Conservation (phyloP, 2,888 invertebrate genomes). For the Stegana nigrithorax region DNA sequence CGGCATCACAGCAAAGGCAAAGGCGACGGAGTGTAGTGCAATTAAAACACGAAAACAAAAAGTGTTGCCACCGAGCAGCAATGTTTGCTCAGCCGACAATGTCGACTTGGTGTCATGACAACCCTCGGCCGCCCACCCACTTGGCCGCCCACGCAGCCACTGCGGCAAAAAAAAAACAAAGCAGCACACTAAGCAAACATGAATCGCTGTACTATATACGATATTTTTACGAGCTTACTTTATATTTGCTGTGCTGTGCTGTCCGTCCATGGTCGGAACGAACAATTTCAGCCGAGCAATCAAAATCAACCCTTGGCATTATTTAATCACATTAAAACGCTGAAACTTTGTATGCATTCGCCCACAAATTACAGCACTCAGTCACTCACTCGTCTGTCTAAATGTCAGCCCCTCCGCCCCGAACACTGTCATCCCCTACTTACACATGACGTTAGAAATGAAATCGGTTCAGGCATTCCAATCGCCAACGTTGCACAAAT, state of each 20-base stretch:
- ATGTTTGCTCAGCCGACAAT: constrained; percentile 7
- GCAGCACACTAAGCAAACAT: not conserved
- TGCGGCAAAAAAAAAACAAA: not conserved
- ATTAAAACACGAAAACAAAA: constrained; percentile 16
- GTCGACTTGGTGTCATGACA: constrained; percentile 17
- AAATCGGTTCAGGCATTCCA: too few species aligned
- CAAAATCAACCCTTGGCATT: constrained; percentile 43
- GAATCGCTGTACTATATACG: too few species aligned
- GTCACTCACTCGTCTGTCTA: not conserved
- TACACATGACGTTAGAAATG: too few species aligned
- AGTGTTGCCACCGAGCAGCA: constrained; percentile 15
- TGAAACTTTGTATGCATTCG: constrained; percentile 26
- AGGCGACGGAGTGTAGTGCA: constrained; percentile 4
- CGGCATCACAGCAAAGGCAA: not conserved
- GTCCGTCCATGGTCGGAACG: too few species aligned
- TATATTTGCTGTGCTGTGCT: too few species aligned
- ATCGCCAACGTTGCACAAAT: too few species aligned
- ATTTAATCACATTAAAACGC: constrained; percentile 42
- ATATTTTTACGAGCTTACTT: too few species aligned
- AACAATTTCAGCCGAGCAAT: constrained; percentile 21
- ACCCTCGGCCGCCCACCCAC: constrained; percentile 4
- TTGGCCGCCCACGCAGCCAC: constrained; percentile 9
- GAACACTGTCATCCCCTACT: too few species aligned
- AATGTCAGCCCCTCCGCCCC: too few species aligned
- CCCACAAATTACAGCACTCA: constrained; percentile 8